These are phyloP conservation scores for Neopipo cinnamomea DNA, from an alignment of 2,113 vertebrate species.

Conservation along the genomic window DNA sequence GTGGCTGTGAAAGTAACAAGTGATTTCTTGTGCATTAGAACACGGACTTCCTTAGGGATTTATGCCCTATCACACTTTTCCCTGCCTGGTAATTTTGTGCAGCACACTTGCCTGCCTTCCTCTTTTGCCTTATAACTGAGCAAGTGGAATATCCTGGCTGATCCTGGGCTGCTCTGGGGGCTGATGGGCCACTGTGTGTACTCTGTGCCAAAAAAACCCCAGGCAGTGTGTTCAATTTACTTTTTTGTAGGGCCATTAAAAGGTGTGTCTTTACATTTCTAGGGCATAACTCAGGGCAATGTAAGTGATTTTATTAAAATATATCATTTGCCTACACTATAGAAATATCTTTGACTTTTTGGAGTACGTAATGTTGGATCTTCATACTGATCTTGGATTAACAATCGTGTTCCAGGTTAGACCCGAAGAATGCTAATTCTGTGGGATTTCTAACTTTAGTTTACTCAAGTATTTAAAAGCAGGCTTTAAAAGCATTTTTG, in stretches of 20 bases:
- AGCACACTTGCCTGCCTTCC: background rate
- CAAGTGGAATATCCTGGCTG: background rate
- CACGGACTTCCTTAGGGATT: background rate
- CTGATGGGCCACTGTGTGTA: background rate
- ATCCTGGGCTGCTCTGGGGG: background rate
- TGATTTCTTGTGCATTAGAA: background rate
- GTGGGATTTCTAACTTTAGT: background rate
- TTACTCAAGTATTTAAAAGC: background rate
- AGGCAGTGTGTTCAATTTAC: background rate
- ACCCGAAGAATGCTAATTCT: background rate
- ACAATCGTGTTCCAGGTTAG: background rate
- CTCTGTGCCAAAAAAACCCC: background rate
- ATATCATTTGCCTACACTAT: background rate
- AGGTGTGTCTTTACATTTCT: background rate
- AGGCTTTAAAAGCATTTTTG: background rate
- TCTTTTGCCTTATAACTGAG: background rate
- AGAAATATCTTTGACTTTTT: background rate
- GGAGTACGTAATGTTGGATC: background rate
- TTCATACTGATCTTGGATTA: background rate
- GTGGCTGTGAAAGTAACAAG: background rate
- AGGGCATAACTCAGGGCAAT: background rate
- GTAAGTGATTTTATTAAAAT: background rate
- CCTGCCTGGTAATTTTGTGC: background rate
- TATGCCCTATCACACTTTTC: background rate
- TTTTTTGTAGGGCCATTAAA: background rate